These are phyloP conservation scores for Polymixis flavicincta DNA, from an alignment of 2,888 invertebrate species.

Conservation along the genomic window DNA sequence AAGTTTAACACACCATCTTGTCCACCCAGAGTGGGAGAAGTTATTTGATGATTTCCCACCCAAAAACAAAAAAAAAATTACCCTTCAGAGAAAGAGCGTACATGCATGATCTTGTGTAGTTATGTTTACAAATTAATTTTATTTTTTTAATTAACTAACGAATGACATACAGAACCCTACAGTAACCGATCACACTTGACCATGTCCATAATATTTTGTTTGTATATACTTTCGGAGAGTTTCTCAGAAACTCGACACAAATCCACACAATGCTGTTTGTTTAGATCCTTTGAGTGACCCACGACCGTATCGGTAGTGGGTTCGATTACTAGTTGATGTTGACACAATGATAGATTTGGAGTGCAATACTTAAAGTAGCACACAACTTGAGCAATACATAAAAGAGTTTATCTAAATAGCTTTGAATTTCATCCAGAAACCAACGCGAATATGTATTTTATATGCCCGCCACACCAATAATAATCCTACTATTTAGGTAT, in stretches of 20 bases:
- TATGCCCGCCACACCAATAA: too few relatives aligned
- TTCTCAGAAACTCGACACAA: constrained; percentile 58
- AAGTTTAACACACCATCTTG: too few relatives aligned
- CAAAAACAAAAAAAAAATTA: too few relatives aligned
- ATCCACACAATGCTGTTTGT: constrained; percentile 58
- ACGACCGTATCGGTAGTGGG: constrained; percentile 36
- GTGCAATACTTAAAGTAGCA: neutral
- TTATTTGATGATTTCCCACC: too few relatives aligned
- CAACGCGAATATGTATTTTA: too few relatives aligned
- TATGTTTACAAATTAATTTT: too few relatives aligned
- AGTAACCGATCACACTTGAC: constrained; percentile 37
- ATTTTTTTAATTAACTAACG: neutral
- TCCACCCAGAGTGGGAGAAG: too few relatives aligned
- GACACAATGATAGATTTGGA: constrained; percentile 4
- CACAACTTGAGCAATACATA: too few relatives aligned
- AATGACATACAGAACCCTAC: constrained; percentile 28
- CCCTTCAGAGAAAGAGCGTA: too few relatives aligned
- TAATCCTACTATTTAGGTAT: too few relatives aligned
- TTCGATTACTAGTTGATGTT: constrained; percentile 37
- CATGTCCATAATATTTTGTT: constrained; percentile 43
- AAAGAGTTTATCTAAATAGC: constrained; percentile 2
- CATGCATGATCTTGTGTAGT: too few relatives aligned
- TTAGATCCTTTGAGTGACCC: constrained; percentile 46
- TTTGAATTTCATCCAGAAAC: neutral
- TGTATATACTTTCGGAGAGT: constrained; percentile 50